Evolutionary conservation across 2,888 invertebrate species (phyloP).

Genomic region (Cactoblastis cactorum): DNA sequence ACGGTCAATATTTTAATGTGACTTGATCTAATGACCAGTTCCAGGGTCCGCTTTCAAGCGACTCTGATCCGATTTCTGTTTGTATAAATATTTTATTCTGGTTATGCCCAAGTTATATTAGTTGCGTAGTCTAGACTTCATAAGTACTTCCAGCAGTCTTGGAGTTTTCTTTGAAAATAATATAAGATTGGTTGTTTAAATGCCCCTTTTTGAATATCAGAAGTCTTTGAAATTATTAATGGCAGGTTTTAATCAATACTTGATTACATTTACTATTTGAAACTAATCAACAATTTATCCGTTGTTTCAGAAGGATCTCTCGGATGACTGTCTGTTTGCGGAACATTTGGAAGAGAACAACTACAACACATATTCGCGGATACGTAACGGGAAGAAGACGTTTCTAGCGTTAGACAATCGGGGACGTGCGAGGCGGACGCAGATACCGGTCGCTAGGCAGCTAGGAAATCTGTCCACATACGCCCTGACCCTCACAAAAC

Average conservation of each 20-base stretch:
- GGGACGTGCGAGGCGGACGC: conserved; percentile 86
- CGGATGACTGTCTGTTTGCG: conserved; percentile 91
- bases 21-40: conserved; percentile 10
- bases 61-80: conserved; percentile 9
- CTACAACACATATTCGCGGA: conserved; percentile 91
- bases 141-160: not conserved
- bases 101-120: not conserved
- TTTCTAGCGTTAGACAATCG: conserved; percentile 88
- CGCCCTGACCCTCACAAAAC: conserved; percentile 80
- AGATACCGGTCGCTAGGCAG: conserved; percentile 82
- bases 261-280: too few species aligned
- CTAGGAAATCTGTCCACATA: conserved; percentile 87
- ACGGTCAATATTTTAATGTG: conserved; percentile 8
- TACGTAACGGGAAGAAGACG: conserved; percentile 82
- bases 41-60: conserved; percentile 8
- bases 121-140: not conserved
- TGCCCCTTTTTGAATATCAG: too few species aligned
- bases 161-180: not conserved
- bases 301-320: conserved; percentile 90
- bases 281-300: conserved; percentile 42
- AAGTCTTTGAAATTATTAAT: too few species aligned
- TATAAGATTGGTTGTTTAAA: not conserved
- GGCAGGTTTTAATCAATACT: not conserved
- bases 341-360: conserved; percentile 91
- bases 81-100: conserved; percentile 5